Base-by-base conservation (phyloP, 2,888 invertebrate species). In the Mesorhabditis belari region DNA sequence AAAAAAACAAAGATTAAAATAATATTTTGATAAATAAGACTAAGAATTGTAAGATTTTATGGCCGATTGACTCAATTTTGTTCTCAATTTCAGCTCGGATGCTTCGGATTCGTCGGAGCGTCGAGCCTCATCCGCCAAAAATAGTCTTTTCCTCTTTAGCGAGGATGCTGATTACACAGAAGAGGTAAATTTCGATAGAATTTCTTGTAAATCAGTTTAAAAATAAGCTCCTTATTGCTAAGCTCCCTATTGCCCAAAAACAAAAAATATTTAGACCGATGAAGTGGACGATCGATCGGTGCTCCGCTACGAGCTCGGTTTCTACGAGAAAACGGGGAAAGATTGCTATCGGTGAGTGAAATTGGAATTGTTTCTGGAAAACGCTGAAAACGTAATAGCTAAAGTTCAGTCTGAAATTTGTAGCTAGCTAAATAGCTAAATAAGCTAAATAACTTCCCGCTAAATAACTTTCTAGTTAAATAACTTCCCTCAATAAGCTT, bases 291-390 rank as follows among this genome's bases (percentile, higher is more conserved):
- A 76, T 56, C 65, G 77, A 54, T 72, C 73, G 44, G 75, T 79
- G 25, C 64, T 76, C 54, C 77, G 77, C 59, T 79, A 79, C 77
- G 89, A 90, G 81, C 81, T 89, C 63, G 86, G 87, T 27, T 86
- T 89, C 54, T 86, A 89, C 80, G 86, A 88, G 0, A 89, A 89
- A 2, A 87, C 87, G 0, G 88, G 88, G 71, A 88, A 88, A 75
- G 84, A 85, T 49, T 85, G 85, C 59, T 84, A 84, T 21, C 86
- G 87, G 66, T 66, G 19, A 12, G 57, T 24, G 29, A 17, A 23
- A 17, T 35, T 9, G 44, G 44, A 35, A n/a, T n/a, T n/a, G n/a
- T n/a, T n/a, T n/a, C n/a, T n/a, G n/a, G n/a, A n/a, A n/a, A n/a
- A n/a, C n/a, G n/a, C n/a, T n/a, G n/a, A n/a, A n/a, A n/a, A n/a